Percentiles rank a stretch among this genome's conserved stretches.
phyloP scores from a whole-genome alignment of 2,797 vertebrate genomes.

The Phalloptychus januarius region DNA sequence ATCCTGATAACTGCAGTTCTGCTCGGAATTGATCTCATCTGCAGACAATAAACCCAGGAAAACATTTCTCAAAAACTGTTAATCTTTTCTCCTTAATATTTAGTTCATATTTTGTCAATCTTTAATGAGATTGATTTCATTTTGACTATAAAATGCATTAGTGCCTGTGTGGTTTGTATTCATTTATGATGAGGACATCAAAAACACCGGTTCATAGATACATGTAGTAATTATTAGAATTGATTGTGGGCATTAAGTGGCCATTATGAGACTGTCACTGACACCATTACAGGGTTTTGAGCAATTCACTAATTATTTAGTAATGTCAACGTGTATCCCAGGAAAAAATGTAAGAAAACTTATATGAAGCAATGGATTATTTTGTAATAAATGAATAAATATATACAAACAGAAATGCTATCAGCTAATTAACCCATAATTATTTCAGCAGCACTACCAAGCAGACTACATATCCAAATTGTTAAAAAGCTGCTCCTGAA shows the following conservation, averaged over 20 bases:
- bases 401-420: background rate
- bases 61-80: background rate
- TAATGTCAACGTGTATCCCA: background rate
- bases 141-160: background rate
- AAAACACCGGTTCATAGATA: constrained; percentile 8
- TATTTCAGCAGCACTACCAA: background rate
- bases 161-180: background rate
- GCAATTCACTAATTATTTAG: constrained; percentile 18
- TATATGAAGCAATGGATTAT: background rate
- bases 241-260: constrained; percentile 31
- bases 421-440: background rate
- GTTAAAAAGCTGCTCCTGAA: background rate
- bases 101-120: background rate
- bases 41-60: background rate
- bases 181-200: background rate
- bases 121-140: background rate
- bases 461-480: background rate
- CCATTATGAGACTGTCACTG: constrained; percentile 25
- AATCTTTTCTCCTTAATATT: background rate
- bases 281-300: constrained; percentile 8
- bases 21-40: constrained; percentile 31
- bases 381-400: background rate
- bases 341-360: background rate
- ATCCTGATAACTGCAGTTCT: constrained; percentile 68
- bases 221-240: constrained; percentile 1